Conservation (phyloP, 2,797 vertebrate species). For the Premnoplex brunnescens region DNA sequence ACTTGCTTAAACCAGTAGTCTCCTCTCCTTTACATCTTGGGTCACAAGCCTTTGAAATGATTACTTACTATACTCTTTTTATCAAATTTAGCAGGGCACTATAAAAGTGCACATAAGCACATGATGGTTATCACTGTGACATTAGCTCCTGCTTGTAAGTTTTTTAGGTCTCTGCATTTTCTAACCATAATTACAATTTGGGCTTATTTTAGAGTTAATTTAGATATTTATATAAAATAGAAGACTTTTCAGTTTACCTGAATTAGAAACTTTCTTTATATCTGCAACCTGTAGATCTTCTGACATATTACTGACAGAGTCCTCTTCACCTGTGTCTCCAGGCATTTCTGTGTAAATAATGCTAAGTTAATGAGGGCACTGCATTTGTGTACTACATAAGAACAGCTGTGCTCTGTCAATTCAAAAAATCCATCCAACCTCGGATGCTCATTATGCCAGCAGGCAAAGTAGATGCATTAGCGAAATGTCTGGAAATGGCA, state of each 20-base stretch:
- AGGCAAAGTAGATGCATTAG: background rate
- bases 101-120: background rate
- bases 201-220: background rate
- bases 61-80: background rate
- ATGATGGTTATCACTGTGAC: background rate
- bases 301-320: slow-evolving; percentile 46
- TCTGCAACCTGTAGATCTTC: slow-evolving; percentile 50
- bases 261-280: slow-evolving; percentile 52
- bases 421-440: background rate
- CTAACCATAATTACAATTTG: background rate
- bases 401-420: background rate
- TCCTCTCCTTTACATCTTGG: background rate
- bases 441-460: background rate
- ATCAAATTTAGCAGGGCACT: background rate
- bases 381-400: background rate
- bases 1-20: background rate
- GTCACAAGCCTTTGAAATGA: background rate
- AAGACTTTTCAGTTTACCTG: slow-evolving; percentile 58
- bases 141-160: background rate
- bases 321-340: slow-evolving; percentile 60
- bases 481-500: background rate
- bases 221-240: background rate
- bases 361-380: background rate
- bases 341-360: slow-evolving; percentile 62
- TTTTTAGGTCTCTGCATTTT: background rate